A percentile compares a stretch with the other conserved stretches of the same genome.
These are phyloP conservation scores for Eupeodes luniger DNA, from an alignment of 2,888 invertebrate genomes.

Conservation along the genomic window DNA sequence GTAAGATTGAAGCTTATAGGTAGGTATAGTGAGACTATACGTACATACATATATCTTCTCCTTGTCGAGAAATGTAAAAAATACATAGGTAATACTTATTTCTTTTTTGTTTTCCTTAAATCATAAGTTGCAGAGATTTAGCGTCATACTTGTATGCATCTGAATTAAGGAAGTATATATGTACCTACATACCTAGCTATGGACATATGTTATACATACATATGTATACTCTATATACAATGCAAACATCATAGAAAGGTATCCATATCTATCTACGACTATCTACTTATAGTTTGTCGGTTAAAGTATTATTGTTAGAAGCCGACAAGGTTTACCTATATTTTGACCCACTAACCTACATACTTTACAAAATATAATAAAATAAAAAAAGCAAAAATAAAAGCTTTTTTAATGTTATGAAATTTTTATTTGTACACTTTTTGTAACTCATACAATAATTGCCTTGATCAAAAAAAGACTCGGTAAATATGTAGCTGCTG, in stretches of 20 bases:
- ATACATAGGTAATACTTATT: background rate
- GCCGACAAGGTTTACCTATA: slow-evolving; percentile 56
- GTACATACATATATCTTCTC: background rate
- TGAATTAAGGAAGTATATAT: background rate
- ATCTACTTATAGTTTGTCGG: slow-evolving; percentile 10
- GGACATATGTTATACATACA: no score
- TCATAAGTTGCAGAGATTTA: slow-evolving; percentile 12
- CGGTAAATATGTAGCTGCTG: slow-evolving; percentile 12
- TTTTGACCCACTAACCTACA: slow-evolving; percentile 36
- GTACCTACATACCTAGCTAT: background rate
- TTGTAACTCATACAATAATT: slow-evolving; percentile 48
- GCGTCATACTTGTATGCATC: background rate
- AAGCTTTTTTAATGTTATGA: slow-evolving; percentile 78
- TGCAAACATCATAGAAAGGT: background rate
- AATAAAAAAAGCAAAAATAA: slow-evolving; percentile 74
- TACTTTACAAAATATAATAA: slow-evolving; percentile 86
- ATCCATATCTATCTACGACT: background rate
- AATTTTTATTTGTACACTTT: slow-evolving; percentile 77
- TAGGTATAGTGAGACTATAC: background rate
- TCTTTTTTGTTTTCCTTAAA: background rate
- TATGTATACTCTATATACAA: background rate
- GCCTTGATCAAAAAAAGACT: slow-evolving; percentile 37
- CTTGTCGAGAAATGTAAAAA: slow-evolving; percentile 33
- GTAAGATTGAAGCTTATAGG: background rate
- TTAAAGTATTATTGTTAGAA: slow-evolving; percentile 45